A percentile compares a stretch with the other conserved stretches of the same genome.
phyloP scores from a whole-genome alignment of 2,888 invertebrate genomes.

The Mesorhabditis sp. region DNA sequence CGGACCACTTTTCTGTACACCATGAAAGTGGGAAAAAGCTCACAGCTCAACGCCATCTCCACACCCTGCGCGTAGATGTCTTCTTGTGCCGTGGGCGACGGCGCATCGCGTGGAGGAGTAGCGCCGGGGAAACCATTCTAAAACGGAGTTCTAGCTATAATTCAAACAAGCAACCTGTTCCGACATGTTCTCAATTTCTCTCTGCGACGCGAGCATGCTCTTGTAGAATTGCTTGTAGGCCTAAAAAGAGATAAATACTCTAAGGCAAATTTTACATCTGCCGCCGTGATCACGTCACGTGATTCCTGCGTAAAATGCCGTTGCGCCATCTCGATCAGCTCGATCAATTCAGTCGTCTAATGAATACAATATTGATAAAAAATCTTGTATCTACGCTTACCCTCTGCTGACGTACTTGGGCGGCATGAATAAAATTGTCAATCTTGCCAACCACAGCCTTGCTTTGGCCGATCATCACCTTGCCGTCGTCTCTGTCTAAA shows the following conservation, averaged over 20 bases:
- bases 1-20: background rate
- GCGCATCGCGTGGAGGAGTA: slow-evolving; percentile 42
- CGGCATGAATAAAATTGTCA: too few relatives aligned
- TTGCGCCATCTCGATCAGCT: slow-evolving; percentile 76
- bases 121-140: slow-evolving; percentile 20
- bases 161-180: background rate
- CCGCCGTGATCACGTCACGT: slow-evolving; percentile 90
- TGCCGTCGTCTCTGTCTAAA: too few relatives aligned
- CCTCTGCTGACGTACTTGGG: too few relatives aligned
- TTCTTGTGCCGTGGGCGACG: slow-evolving; percentile 32
- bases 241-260: slow-evolving; percentile 17
- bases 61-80: slow-evolving; percentile 29
- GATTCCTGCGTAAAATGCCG: slow-evolving; percentile 83
- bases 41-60: slow-evolving; percentile 22
- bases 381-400: slow-evolving; percentile 11
- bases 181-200: slow-evolving; percentile 19
- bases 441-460: too few relatives aligned
- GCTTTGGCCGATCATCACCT: too few relatives aligned
- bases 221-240: slow-evolving; percentile 43
- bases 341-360: slow-evolving; percentile 66
- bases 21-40: background rate
- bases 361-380: too few relatives aligned
- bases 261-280: slow-evolving; percentile 71
- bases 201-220: slow-evolving; percentile 34
- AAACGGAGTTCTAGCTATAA: background rate